Evolutionary conservation across 2,888 invertebrate genomes (phyloP), one percentile per base, ranked within the genome.

Genomic region (Ariolimax columbianus): DNA sequence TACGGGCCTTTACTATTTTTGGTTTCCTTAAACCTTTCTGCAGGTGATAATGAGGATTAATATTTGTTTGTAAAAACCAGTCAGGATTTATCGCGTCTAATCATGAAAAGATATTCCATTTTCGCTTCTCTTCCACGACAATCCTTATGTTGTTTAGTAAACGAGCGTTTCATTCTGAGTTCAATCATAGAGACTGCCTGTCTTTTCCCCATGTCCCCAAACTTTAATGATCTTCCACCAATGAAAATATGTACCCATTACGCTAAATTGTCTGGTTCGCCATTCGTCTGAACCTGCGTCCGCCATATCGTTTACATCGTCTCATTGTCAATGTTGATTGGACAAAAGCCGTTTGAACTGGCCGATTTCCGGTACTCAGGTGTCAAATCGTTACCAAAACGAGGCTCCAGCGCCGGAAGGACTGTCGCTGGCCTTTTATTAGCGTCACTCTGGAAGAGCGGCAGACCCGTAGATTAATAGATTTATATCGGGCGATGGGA

Each of bases 301-400:
- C n/a, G 40, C 79, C 30, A 7, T 36, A 36, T 63, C 79, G 40
- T 66, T 66, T 19, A 14, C 79, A 36, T 3, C 38, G 66, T 68
- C n/a, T 30, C 40, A 40, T 79, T 40, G 38, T 79, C 26, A 26
- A 17, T 40, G n/a, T 33, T 79, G 79, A 79, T 79, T 79, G 79
- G 79, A 66, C 66, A 36, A 79, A 79, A 38, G 66, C 66, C 79
- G 36, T 40, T 19, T 40, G 36, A 55, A 63, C 38, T 38, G 78
- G 33, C 43, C 59, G 55, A 79, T 40, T 79, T 79, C 79, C 79
- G 79, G 63, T 55, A 66, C 63, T 79, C 79, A 79, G 66, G 79
- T 79, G 79, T 66, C 79, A 66, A 79, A 66, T 79, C 66, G 55
- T 11, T 66, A 66, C 68, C 66, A 79, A n/a, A 79, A 79, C 68